Evolutionary conservation across 1,140 invertebrate species (phyloP), one percentile per base, ranked within the genome.

Genomic region (Lethrus apterus): DNA sequence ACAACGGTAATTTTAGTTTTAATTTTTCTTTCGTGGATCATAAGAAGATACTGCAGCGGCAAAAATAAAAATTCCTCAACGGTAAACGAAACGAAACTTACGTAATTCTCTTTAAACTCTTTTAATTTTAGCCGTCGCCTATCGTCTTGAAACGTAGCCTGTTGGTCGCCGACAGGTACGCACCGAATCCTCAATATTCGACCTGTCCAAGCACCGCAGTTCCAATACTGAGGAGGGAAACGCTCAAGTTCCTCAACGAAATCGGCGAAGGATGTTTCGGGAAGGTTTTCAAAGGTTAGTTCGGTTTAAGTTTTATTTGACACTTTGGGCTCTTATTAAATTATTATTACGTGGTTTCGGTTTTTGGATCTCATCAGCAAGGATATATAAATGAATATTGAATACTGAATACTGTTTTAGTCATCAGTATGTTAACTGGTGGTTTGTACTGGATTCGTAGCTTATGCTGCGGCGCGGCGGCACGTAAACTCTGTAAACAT

Each of bases 181-280:
- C 82, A 45, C 75, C 78, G 51, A 87, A 87, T 70, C 83, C 84
- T 26, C 81, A 85, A 68, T 88, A 88, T 67, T 79, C 80, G 33
- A 70, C 70, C 2, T 75, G 70, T 41, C 57, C 62, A 15, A 17
- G 72, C 70, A 30, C 72, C 73, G 44, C 70, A 71, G 75, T 86
- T 2, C 78, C 76, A 1, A 70, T 82, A 32, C 60, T 86, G 55
- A 60, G 70, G 31, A 67, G 77, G 35, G 80, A 83, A 31, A 74
- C 75, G 1, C 65, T 93, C 8, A 70, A 70, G 2, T 82, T 90
- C 58, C 53, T 83, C 0, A 76, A 86, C 51, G 84, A 88, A 54
- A 85, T 93, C 32, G 90, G 90, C 1, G 88, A 93, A 68, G 90
- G 90, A 1, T 91, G 86, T 58, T 93, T 92, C 60, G 89, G 89